These are phyloP conservation scores for Micromussa lordhowensis DNA, from an alignment of 92 coral and sea anemone genomes.

Conservation along the genomic window DNA sequence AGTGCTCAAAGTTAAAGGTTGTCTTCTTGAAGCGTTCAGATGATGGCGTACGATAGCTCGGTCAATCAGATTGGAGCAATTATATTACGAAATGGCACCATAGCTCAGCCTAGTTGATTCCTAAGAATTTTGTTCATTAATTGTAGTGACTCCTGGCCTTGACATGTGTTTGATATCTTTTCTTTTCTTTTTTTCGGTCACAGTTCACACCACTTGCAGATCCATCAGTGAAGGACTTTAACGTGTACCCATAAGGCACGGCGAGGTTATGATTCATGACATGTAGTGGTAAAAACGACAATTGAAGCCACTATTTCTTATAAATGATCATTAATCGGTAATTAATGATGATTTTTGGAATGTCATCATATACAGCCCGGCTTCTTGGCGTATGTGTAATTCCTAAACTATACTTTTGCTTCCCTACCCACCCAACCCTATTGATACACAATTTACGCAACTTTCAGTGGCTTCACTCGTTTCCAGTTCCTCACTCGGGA, in stretches of 20 bases:
- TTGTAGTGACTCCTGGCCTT: neutral
- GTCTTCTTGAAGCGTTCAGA: too few relatives aligned
- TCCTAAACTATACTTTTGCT: neutral
- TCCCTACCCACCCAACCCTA: neutral
- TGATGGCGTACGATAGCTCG: too few relatives aligned
- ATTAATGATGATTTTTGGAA: too few relatives aligned
- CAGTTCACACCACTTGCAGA: constrained; percentile 75
- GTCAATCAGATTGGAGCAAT: too few relatives aligned
- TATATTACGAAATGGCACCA: too few relatives aligned
- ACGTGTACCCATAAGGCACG: constrained; percentile 62
- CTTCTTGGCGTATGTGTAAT: neutral
- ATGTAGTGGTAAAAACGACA: too few relatives aligned
- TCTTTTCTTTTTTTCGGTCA: neutral
- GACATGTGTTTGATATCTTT: neutral
- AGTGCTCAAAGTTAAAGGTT: too few relatives aligned
- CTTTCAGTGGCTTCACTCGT: neutral
- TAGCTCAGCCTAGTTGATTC: neutral
- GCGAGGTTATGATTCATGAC: too few relatives aligned
- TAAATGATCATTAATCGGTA: neutral
- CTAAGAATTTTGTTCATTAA: neutral
- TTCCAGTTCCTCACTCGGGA: neutral
- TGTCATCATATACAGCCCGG: neutral
- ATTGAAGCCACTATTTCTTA: neutral
- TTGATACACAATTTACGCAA: neutral
- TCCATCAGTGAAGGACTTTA: constrained; percentile 76